A percentile compares a stretch with the other conserved stretches of the same genome.
Evolutionary conservation across 64 coral and sea anemone genomes (phyloP).

Genomic region (Pocillopora verrucosa): DNA sequence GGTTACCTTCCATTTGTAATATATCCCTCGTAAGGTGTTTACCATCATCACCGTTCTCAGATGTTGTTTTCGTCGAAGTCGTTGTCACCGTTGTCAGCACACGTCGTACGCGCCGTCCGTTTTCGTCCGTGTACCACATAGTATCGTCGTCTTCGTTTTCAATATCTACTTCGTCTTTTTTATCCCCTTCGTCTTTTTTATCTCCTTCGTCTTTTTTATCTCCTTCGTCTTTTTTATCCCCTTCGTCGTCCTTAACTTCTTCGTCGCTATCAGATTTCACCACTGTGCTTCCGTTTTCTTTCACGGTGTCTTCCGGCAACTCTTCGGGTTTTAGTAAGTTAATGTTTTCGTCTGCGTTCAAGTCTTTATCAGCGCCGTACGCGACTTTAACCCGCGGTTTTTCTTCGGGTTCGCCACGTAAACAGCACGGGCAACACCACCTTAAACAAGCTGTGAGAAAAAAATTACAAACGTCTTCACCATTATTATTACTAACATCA

Average conservation of each 20-base stretch:
- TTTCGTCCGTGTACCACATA: conserved; percentile 8
- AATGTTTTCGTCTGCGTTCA: neutral
- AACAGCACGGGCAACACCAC: conserved; percentile 34
- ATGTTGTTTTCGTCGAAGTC: neutral
- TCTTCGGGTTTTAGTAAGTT: conserved; percentile 22
- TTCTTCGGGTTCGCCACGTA: conserved; percentile 25
- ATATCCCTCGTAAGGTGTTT: neutral
- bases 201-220: neutral
- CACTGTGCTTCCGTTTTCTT: neutral
- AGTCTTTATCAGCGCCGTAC: neutral
- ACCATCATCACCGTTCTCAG: neutral
- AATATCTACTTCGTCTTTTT: neutral
- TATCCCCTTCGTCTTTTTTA: too few species aligned
- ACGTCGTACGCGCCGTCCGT: conserved; percentile 2
- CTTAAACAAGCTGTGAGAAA: conserved; percentile 11
- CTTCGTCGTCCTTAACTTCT: neutral
- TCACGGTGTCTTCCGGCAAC: neutral
- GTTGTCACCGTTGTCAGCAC: conserved; percentile 5
- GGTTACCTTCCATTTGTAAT: neutral
- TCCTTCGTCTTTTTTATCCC: neutral
- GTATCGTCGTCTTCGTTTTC: neutral
- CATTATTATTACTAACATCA: too few species aligned
- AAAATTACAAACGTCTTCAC: neutral
- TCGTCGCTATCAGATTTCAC: neutral
- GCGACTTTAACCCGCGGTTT: conserved; percentile 12